phyloP scores from a whole-genome alignment of 2,797 vertebrate genomes.

The Cichlasoma orientale region DNA sequence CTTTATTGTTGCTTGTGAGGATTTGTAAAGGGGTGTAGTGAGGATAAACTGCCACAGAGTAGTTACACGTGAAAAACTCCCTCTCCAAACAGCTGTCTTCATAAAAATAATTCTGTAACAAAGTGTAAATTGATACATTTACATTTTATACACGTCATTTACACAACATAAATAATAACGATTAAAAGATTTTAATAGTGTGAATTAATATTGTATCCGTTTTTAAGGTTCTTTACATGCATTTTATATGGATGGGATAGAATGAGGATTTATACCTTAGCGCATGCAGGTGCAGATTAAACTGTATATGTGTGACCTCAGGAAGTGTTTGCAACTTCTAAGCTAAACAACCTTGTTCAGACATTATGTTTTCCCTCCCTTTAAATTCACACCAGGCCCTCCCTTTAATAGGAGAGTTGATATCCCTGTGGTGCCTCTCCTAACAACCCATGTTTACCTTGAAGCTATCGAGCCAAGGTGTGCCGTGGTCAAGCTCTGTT shows the following conservation, averaged over 20 bases:
- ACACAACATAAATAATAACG: background rate
- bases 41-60: background rate
- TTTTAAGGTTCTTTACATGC: background rate
- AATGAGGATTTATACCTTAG: conserved; percentile 16
- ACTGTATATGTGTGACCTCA: conserved; percentile 59
- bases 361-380: conserved; percentile 65
- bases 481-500: conserved; percentile 16
- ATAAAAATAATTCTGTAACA: no score
- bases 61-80: background rate
- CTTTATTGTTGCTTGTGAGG: background rate
- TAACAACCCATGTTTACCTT: conserved; percentile 74
- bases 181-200: background rate
- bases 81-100: background rate
- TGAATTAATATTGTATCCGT: background rate
- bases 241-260: conserved; percentile 7
- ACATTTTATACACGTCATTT: background rate
- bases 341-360: conserved; percentile 60
- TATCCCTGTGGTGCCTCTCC: conserved; percentile 67
- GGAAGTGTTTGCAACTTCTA: conserved; percentile 59
- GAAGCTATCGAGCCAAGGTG: conserved; percentile 50
- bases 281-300: conserved; percentile 48
- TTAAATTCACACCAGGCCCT: conserved; percentile 68
- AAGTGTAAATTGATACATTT: background rate
- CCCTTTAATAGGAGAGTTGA: conserved; percentile 71
- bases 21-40: background rate